Evolutionary conservation across 1,140 invertebrate genomes (phyloP).

Genomic region (Drosophila teissieri): DNA sequence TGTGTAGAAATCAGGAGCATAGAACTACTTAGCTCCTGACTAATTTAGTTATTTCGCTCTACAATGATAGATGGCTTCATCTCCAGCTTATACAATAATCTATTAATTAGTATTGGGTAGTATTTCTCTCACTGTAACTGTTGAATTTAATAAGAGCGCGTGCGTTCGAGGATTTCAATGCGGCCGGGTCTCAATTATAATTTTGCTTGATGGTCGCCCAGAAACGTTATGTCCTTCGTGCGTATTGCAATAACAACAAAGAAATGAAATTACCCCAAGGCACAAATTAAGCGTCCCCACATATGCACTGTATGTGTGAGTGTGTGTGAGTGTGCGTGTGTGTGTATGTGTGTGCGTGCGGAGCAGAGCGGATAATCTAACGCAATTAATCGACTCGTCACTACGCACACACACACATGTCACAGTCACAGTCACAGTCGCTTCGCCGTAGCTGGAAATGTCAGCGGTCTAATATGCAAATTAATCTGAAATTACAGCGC

Average conservation of each 20-base stretch:
- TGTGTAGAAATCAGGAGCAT: neutral
- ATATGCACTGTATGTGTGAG: neutral
- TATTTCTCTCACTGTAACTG: conserved; percentile 2
- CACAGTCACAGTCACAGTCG: conserved; percentile 35
- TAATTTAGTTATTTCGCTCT: too few species aligned
- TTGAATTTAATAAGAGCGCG: conserved; percentile 69
- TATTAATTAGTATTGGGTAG: too few species aligned
- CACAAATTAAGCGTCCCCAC: conserved; percentile 62
- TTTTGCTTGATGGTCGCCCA: conserved; percentile 53
- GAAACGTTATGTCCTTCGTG: conserved; percentile 54
- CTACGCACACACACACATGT: conserved; percentile 54
- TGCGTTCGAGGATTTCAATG: conserved; percentile 65
- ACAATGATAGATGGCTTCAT: too few species aligned
- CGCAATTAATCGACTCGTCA: conserved; percentile 82
- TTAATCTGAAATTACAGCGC: conserved; percentile 72
- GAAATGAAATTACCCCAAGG: conserved; percentile 77
- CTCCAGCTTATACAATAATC: neutral
- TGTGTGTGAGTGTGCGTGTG: conserved; percentile 31
- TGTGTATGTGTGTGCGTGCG: conserved; percentile 35
- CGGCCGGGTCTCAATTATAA: conserved; percentile 71
- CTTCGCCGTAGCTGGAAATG: conserved; percentile 30
- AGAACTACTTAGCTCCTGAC: too few species aligned
- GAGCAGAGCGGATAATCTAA: conserved; percentile 67
- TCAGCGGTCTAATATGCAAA: conserved; percentile 76
- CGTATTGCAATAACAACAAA: conserved; percentile 77